Evolutionary conservation across 2,113 vertebrate genomes (phyloP).

Genomic region (Thamnophis sirtalis): DNA sequence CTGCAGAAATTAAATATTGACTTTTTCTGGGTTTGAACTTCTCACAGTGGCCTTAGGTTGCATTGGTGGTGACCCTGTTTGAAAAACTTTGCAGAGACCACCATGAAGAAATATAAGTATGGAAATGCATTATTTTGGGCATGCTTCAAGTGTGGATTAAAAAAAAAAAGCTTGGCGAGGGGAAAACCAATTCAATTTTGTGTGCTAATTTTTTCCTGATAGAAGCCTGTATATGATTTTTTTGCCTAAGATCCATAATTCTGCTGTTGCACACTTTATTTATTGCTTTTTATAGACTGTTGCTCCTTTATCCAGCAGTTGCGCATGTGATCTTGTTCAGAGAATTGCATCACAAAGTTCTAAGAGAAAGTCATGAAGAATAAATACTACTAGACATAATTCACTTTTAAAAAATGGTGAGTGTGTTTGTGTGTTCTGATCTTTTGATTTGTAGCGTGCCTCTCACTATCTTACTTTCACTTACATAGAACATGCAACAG

Average conservation of each 20-base stretch:
- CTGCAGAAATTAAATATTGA: constrained; percentile 37
- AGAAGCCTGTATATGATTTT: not conserved
- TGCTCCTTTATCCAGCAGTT: not conserved
- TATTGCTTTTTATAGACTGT: not conserved
- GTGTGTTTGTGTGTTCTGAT: not conserved
- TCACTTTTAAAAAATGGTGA: not conserved
- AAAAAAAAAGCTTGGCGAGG: not conserved
- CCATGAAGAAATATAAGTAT: not conserved
- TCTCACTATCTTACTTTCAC: not conserved
- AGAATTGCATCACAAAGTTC: not conserved
- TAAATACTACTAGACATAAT: not conserved
- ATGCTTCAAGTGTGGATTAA: not conserved
- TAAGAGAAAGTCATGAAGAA: not conserved
- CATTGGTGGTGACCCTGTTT: not conserved
- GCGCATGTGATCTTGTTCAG: not conserved
- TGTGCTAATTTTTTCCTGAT: not conserved
- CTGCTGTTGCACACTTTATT: not conserved
- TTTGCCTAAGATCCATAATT: not conserved
- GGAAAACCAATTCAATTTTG: not conserved
- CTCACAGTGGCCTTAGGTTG: not conserved
- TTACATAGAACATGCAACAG: not conserved
- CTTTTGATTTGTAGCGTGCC: not conserved
- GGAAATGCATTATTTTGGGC: not conserved
- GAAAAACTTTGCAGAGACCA: not conserved
- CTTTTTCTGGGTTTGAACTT: not conserved